Evolutionary conservation across 2,797 vertebrate species (phyloP), one percentile per base, ranked within the genome.

Genomic region (Enteromius fasciolatus): DNA sequence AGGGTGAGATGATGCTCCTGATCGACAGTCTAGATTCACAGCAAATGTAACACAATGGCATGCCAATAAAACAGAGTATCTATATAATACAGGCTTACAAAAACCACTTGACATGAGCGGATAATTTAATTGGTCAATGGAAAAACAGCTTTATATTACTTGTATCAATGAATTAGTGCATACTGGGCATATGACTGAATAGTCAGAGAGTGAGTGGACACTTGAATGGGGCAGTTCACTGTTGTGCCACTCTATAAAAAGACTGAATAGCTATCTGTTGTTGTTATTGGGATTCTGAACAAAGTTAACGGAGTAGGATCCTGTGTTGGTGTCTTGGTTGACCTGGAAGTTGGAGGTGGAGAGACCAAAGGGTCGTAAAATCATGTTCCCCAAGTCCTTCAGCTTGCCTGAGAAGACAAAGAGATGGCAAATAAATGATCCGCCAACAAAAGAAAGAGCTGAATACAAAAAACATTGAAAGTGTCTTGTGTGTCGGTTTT

Each of bases 321-420:
- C 98, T 2, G 95, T 95, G 72, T 91, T 87, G 0, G 93, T 67
- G 89, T 99, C 97, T 90, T 99, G 97, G 87, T 98, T 97, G 89
- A 99, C 91, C 93, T 98, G 97, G 90, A 99, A 99, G 90, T 99
- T 99, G 89, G 93, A 94, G 64, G 98, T 99, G n/a, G 98, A 99
- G 73, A 99, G 95, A 84, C 98, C 98, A 59, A 99, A 99, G 3
- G 97, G 98, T 46, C 97, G 95, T 76, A 99, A 95, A 86, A 99
- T 91, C 94, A 99, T 90, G 92, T 99, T 99, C 31, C 98, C 98
- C 86, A 99, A 92, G 90, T 99, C 98, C 92, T 99, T 99, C 86
- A 99, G 93, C 89, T 98, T 99, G 91, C 96, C 98, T 99, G 86
- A 36, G 74, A 28, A 82, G 25, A 76, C 8, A 63, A 4, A 54